These are phyloP conservation scores for Limanda limanda DNA, from an alignment of 2,113 vertebrate species.

Conservation along the genomic window DNA sequence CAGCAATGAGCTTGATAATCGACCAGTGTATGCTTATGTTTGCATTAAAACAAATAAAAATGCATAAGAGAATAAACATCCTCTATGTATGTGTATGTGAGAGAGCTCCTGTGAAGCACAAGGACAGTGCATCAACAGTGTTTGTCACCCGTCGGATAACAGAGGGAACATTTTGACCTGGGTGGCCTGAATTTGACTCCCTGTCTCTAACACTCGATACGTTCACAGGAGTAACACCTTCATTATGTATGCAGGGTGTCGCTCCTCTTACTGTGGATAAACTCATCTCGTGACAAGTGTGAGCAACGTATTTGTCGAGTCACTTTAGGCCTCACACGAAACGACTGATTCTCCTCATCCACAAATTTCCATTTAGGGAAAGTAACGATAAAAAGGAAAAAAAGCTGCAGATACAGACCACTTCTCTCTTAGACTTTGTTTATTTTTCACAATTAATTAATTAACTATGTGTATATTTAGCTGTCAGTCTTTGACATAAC, in stretches of 20 bases:
- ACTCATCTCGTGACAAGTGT: conserved; percentile 3
- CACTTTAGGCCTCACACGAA: neutral
- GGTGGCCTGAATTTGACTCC: conserved; percentile 63
- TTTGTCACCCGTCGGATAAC: conserved; percentile 20
- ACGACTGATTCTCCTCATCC: neutral
- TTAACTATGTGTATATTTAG: neutral
- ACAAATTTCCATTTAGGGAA: neutral
- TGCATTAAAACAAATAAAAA: neutral
- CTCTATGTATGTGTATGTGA: neutral
- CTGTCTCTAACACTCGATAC: conserved; percentile 42
- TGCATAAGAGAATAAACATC: neutral
- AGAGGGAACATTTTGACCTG: conserved; percentile 38
- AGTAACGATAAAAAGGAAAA: conserved; percentile 3
- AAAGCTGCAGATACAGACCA: neutral
- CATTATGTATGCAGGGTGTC: conserved; percentile 47
- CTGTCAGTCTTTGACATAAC: neutral
- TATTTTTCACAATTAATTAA: neutral
- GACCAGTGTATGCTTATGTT: neutral
- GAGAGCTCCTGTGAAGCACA: neutral
- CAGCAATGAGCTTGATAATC: conserved; percentile 16
- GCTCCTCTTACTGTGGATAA: conserved; percentile 23
- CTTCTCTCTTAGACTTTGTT: neutral
- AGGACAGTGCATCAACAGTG: conserved; percentile 16
- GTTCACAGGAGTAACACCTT: conserved; percentile 46
- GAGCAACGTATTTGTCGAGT: conserved; percentile 11